Conservation (phyloP, 2,113 vertebrate species). For the Halcyon senegalensis region DNA sequence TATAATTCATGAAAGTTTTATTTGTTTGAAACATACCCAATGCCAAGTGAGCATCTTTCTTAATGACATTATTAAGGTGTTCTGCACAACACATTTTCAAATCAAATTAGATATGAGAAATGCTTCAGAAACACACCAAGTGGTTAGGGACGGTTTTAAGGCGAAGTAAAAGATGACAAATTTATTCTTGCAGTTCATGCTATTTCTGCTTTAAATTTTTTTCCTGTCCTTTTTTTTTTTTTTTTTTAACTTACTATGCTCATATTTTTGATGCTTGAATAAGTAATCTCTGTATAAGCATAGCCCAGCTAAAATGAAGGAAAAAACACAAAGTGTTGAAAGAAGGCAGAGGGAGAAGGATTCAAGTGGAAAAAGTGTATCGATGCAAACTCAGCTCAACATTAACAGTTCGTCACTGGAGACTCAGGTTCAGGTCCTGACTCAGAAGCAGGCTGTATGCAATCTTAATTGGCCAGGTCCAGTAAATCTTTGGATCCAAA, state of each 20-base stretch:
- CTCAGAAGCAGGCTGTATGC: background rate
- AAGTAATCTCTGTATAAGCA: background rate
- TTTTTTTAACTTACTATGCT: background rate
- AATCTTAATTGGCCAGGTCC: background rate
- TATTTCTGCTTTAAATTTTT: background rate
- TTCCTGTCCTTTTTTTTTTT: background rate
- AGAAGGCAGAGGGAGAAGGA: background rate
- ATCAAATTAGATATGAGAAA: background rate
- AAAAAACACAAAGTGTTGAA: background rate
- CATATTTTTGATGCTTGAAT: background rate
- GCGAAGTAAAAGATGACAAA: background rate
- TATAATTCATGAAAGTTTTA: background rate
- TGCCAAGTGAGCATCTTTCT: background rate
- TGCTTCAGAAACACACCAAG: background rate
- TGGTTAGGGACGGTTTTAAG: background rate
- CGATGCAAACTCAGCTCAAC: background rate
- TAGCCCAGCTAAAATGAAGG: background rate
- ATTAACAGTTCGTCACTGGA: background rate
- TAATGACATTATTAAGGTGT: background rate
- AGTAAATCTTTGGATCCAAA: background rate
- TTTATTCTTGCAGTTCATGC: background rate
- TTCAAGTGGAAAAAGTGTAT: background rate
- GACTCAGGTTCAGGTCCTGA: background rate
- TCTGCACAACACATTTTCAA: background rate
- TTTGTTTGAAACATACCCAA: background rate